Percentiles rank a stretch among this genome's conserved stretches.
phyloP scores from a whole-genome alignment of 37 sponge, comb jelly and placozoan genomes.

The Corticium candelabrum region DNA sequence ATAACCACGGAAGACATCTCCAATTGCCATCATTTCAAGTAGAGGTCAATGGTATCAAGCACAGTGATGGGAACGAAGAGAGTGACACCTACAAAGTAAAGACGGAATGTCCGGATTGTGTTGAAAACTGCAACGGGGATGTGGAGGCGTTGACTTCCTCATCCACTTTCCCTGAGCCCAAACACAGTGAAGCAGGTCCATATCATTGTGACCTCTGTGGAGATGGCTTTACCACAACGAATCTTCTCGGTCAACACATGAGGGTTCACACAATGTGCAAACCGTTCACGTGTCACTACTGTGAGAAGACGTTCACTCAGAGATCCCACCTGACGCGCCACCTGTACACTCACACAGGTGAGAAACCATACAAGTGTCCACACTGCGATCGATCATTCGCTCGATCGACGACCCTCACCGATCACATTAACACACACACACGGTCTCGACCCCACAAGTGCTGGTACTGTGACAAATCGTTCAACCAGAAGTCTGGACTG shows the following conservation, averaged over 20 bases:
- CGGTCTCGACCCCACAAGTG: slow-evolving; percentile 20
- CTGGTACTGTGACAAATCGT: slow-evolving; percentile 6
- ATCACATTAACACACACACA: slow-evolving; percentile 18
- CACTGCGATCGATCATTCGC: slow-evolving; percentile 17
- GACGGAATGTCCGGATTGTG: too few species aligned
- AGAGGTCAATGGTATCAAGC: too few species aligned
- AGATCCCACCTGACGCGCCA: slow-evolving; percentile 19
- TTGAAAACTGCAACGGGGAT: too few species aligned
- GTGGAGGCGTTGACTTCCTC: too few species aligned
- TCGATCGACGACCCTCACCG: slow-evolving; percentile 11
- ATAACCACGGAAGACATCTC: too few species aligned
- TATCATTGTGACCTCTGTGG: slow-evolving; percentile 3
- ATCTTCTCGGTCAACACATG: slow-evolving; percentile 12
- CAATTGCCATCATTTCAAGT: too few species aligned
- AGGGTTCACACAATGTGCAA: slow-evolving; percentile 17
- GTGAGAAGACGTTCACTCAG: slow-evolving; percentile 22
- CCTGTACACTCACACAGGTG: slow-evolving; percentile 24
- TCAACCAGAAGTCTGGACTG: slow-evolving; percentile 12
- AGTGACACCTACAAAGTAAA: too few species aligned
- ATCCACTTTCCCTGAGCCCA: too few species aligned
- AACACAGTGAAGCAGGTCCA: too few species aligned
- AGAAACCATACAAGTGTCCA: slow-evolving; percentile 20
- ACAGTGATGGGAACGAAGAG: too few species aligned
- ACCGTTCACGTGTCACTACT: slow-evolving; percentile 18
- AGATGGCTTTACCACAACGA: neutral